A percentile compares a stretch with the other conserved stretches of the same genome.
These are phyloP conservation scores for Tupaia tana DNA, from an alignment of 2,113 vertebrate species.

Conservation along the genomic window DNA sequence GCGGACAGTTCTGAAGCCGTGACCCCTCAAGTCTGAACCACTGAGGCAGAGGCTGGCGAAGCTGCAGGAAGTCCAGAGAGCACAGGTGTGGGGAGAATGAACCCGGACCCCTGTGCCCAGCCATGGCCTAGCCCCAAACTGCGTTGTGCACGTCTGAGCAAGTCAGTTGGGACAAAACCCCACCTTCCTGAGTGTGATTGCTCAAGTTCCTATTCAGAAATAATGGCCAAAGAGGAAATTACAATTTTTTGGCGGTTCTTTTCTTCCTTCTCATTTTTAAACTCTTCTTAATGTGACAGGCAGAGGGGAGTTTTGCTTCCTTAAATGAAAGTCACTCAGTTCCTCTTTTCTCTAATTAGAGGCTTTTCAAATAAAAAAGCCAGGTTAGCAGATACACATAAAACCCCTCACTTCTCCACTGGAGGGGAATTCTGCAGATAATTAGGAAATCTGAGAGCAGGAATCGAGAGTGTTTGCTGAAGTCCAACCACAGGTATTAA, in stretches of 20 bases:
- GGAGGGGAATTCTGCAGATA: constrained; percentile 35
- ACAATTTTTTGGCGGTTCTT: constrained; percentile 49
- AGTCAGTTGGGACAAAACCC: neutral
- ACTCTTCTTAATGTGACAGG: constrained; percentile 55
- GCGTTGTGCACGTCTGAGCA: neutral
- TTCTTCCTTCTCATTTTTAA: constrained; percentile 82
- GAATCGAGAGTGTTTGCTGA: neutral
- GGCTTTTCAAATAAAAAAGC: constrained; percentile 60
- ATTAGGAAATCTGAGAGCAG: neutral
- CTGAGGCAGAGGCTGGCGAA: neutral
- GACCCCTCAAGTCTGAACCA: neutral
- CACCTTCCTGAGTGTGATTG: constrained; percentile 36
- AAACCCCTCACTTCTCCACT: neutral
- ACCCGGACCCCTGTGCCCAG: neutral
- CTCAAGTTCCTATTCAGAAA: constrained; percentile 76
- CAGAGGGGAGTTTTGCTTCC: constrained; percentile 78
- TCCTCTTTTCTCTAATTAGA: constrained; percentile 78
- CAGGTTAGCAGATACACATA: neutral
- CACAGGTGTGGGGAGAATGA: rapidly evolving
- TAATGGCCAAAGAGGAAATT: constrained; percentile 81
- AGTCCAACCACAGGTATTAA: neutral
- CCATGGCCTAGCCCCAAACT: rapidly evolving
- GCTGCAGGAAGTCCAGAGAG: neutral
- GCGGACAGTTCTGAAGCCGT: neutral
- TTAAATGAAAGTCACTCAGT: constrained; percentile 63